Base-by-base conservation (phyloP, 2,113 vertebrate genomes). In the Bufo bufo region DNA sequence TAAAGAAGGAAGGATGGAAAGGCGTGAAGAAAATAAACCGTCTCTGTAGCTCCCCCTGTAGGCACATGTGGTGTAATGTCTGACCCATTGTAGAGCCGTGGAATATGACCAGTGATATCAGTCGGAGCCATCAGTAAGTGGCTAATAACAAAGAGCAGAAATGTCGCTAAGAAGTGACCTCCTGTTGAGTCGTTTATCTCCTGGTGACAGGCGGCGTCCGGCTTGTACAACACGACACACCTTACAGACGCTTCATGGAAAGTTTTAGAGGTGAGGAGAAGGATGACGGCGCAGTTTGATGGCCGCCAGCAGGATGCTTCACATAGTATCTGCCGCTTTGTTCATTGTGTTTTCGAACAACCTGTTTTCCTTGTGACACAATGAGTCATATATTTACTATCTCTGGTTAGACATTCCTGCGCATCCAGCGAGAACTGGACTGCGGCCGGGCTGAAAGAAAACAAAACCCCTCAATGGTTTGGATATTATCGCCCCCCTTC, bases 371-470 rank as follows among this genome's bases (percentile, higher is more conserved):
- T 54, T 49, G 50, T 65, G 58, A 3, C 54, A 54, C 58, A 58
- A 86, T 77, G 85, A 86, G 56, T 77, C 74, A 86, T 54, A 11
- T 78, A 66, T 49, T 78, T 77, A 78, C 85, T 52, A 65, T 86
- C 23, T 43, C 72, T 33, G 77, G n/a, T 10, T 16, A 58, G 8
- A 50, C 19, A 87, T 82, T 87, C 86, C 65, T 19, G 10, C 49
- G 11, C 49, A 82, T 20, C 78, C 52, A 9, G 86, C 58, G n/a
- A 72, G 63, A 87, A 81, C 50, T 49, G 77, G 63, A 81, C 23
- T n/a, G 33, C n/a, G 19, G 49, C 19, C 1, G 17, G 4, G 17
- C 6, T 20, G 20, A 12, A 19, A 12, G 65, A 20, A 23, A 69
- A 69, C 19, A 66, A 19, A 33, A 33, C 0, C 33, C 33, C 33